Evolutionary conservation across 2,113 vertebrate species (phyloP), one percentile per base, ranked within the genome.

Genomic region (Dryoscopus gambensis): DNA sequence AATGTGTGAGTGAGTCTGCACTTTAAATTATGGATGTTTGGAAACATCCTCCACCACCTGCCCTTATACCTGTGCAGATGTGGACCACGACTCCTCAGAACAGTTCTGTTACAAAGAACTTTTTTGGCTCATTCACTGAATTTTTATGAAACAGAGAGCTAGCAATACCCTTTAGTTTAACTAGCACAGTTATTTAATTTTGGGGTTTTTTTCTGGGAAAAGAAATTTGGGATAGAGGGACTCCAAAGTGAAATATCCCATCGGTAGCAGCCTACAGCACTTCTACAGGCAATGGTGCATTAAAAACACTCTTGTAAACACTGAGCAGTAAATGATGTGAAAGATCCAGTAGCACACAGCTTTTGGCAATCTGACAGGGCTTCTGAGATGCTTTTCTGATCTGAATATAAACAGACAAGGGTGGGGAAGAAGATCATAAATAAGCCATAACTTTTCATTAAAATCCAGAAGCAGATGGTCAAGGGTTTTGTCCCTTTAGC

Each of bases 301-400:
- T 87, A 89, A 89, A 90, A 97, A 52, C 60, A 44, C 28, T 87
- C 78, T 50, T 82, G 82, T 95, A 93, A 96, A 95, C 94, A 92
- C 31, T 77, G 91, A 89, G 73, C n/a, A 89, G 57, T 74, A 87
- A 94, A 92, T 87, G 40, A 95, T 93, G 91, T 89, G 96, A 87
- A 88, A 90, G 74, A 91, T 89, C 31, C 76, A 95, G 96, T 77
- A 93, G 94, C 90, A 84, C 68, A 85, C 33, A 83, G 63, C 37
- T 94, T 89, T 50, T 97, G 96, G 95, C 93, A 97, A 69, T 46
- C 62, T 91, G 80, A 95, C 91, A 92, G 74, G 42, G 73, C 81
- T 96, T 87, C 88, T 94, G 77, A 91, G 80, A 74, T 94, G 77
- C 6, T 82, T 87, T 86, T 92, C 77, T 92, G 77, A 92, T 93